Evolutionary conservation across 2,113 vertebrate genomes (phyloP).

Genomic region (Silurus glanis): DNA sequence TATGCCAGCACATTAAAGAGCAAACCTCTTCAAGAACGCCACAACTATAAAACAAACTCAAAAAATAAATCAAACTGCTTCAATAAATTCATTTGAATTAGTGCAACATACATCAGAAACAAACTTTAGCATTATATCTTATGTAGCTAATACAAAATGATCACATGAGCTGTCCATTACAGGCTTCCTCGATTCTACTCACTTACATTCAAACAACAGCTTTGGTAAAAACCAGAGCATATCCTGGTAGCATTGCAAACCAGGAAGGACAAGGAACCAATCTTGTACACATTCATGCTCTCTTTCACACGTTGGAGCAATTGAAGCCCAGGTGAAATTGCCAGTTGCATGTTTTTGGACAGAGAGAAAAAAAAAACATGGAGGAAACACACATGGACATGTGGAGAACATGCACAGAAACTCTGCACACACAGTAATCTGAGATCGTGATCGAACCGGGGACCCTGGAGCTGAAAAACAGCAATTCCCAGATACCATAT

Average conservation of each 20-base stretch:
- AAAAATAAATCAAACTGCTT: slow-evolving; percentile 34
- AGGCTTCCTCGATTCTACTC: not conserved
- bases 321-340: not conserved
- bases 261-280: not conserved
- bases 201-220: not conserved
- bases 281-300: not conserved
- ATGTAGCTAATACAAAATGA: not conserved
- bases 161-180: slow-evolving; percentile 1
- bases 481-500: not conserved
- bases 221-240: not conserved
- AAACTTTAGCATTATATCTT: not conserved
- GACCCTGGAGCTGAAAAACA: not conserved
- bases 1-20: slow-evolving; percentile 6
- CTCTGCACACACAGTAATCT: not conserved
- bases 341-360: not conserved
- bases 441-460: not conserved
- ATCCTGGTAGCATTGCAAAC: no score
- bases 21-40: slow-evolving; percentile 7
- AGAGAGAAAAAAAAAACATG: not conserved
- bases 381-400: not conserved
- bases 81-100: slow-evolving; percentile 3
- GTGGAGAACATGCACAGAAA: not conserved
- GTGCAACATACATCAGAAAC: slow-evolving; percentile 15
- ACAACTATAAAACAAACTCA: not conserved
- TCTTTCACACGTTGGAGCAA: not conserved